Evolutionary conservation across 2,113 vertebrate genomes (phyloP), one percentile per base, ranked within the genome.

Genomic region (Dryoscopus gambensis): DNA sequence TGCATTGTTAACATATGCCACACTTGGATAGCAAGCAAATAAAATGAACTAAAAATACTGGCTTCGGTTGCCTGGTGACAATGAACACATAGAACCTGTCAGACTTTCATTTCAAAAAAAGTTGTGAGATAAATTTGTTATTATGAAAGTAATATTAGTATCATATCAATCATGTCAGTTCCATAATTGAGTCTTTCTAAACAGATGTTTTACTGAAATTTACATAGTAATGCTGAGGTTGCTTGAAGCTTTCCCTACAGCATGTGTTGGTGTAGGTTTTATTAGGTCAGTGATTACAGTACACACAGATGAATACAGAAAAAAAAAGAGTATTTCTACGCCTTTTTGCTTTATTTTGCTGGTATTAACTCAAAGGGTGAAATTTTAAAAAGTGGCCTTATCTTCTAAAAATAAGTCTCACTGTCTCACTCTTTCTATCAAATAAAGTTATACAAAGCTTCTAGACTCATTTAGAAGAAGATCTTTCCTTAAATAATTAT

Each of bases 201-300:
- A 85, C 52, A 95, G 81, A 84, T 71, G 52, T 68, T 90, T 90
- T 84, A 55, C 27, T 82, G 24, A 82, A 91, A 71, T 77, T 65
- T 92, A 9, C 4, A 15, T 50, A 47, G 52, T 47, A 59, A 47
- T 84, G 23, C 25, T 68, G 42, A 62, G 27, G 42, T 37, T 77
- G 33, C 56, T 84, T 81, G 50, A 69, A 95, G 90, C 23, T 84
- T 74, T 90, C 49, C 22, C 55, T 92, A 28, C 52, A 89, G 49
- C 63, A 67, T 56, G 69, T 67, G 46, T 56, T 87, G 52, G 21
- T 59, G 18, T 35, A 63, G 19, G 6, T 0, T 52, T 80, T 89
- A 93, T 95, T 81, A 90, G 79, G 56, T 90, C 64, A 87, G 10
- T 5, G 6, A 60, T 86, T 92, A 67, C 21, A 0, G 0, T 63